phyloP scores from a whole-genome alignment of 2,113 vertebrate genomes.

The Tragelaphus imberbis region DNA sequence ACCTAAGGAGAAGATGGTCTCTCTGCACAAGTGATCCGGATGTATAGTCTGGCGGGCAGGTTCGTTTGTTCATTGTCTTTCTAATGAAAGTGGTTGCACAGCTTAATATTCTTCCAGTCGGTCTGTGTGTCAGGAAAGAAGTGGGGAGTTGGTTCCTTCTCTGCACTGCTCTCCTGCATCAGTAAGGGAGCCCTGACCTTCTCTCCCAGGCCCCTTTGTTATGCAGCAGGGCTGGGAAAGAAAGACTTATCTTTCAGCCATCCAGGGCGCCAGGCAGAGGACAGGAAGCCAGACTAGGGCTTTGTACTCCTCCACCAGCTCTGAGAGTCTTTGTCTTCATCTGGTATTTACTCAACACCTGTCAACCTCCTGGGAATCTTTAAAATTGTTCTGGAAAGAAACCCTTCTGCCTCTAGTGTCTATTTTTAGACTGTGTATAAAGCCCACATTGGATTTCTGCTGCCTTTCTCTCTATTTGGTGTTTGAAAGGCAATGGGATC shows the following conservation, averaged over 20 bases:
- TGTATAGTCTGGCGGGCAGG: neutral
- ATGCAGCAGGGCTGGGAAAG: neutral
- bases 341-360: constrained; percentile 30
- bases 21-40: neutral
- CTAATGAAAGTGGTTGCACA: accelerated
- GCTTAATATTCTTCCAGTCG: accelerated
- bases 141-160: neutral
- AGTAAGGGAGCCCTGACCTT: constrained; percentile 14
- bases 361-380: constrained; percentile 53
- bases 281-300: neutral
- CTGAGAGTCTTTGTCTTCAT: neutral
- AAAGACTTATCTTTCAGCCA: constrained; percentile 24
- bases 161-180: neutral
- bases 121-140: neutral
- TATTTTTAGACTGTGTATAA: constrained; percentile 64
- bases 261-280: neutral
- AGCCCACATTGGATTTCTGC: constrained; percentile 22
- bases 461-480: neutral
- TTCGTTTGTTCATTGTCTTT: neutral
- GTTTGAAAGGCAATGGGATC: neutral
- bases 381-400: constrained; percentile 47
- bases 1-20: neutral
- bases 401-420: constrained; percentile 12
- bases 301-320: neutral
- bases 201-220: neutral